Base-by-base conservation (phyloP, 2,113 vertebrate species). In the Colaptes auratus region DNA sequence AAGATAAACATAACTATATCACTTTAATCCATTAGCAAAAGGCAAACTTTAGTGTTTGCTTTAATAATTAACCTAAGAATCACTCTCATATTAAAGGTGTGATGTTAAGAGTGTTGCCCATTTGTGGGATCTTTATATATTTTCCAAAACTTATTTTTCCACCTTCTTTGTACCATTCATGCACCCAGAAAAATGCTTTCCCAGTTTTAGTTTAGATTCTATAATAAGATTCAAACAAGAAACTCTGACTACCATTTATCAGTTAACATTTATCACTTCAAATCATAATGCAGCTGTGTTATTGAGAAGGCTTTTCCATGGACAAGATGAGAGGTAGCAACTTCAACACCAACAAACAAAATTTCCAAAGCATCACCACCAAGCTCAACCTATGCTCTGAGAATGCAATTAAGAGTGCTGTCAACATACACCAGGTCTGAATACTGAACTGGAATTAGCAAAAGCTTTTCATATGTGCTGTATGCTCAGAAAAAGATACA, bases 201-300 rank as follows among this genome's bases (percentile, higher is more conserved):
- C 5, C 2, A 72, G 83, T 92, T 92, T 82, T 85, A 88, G 69
- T 67, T 61, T 65, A 14, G 19, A 95, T 93, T 83, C 78, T 79
- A 70, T 94, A 97, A 96, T 89, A 83, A 95, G 44, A 79, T 79
- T 86, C 79, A 95, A 93, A 94, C 42, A 95, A 91, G 74, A 95
- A 53, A 90, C 31, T 69, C 46, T 83, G 80, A 79, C 87, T 94
- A 77, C 64, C 81, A 97, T 94, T 97, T 97, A 94, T 93, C 95
- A 96, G 96, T 97, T 97, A 95, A 94, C 93, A 93, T 88, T 92
- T 92, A 90, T 86, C 92, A 96, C 73, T 94, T 90, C 80, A 98
- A 97, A 96, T 93, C 92, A 96, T 66, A 96, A 97, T 70, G 89
- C 88, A 96, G 81, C 93, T 97, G 81, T 79, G 89, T 92, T 94